Percentiles rank a stretch among this genome's conserved stretches.
These are phyloP conservation scores for Archilochus colubris DNA, from an alignment of 2,113 vertebrate species.

Conservation along the genomic window DNA sequence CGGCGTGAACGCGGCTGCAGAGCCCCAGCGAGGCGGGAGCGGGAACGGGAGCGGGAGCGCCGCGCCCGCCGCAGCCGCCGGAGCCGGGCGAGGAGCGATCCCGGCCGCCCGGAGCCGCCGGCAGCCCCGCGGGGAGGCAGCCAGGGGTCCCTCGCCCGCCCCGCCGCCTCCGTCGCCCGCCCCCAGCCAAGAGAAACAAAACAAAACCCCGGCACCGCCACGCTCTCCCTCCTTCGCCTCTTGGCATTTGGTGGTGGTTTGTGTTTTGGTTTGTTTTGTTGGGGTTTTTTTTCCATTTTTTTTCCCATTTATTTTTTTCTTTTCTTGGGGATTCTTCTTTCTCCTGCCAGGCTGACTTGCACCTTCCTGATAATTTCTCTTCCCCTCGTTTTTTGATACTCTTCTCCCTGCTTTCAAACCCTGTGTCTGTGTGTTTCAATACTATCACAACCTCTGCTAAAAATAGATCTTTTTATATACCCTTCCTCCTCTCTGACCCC, in stretches of 20 bases:
- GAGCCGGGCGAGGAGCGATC: neutral
- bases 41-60: neutral
- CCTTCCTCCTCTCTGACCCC: slow-evolving; percentile 73
- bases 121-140: neutral
- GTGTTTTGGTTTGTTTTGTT: too few species aligned
- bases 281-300: neutral
- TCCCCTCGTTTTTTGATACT: slow-evolving; percentile 46
- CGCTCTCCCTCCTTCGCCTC: slow-evolving; percentile 3
- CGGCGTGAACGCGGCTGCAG: neutral
- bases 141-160: neutral
- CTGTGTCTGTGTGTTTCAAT: slow-evolving; percentile 68
- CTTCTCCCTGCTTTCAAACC: slow-evolving; percentile 63
- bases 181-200: slow-evolving; percentile 33
- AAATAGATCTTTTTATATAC: slow-evolving; percentile 64
- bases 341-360: slow-evolving; percentile 51
- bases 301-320: neutral
- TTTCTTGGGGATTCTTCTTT: slow-evolving; percentile 34
- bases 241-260: neutral
- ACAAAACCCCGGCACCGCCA: neutral
- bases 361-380: slow-evolving; percentile 42
- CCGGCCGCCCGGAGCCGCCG: neutral
- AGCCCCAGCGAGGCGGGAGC: neutral
- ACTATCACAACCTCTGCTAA: slow-evolving; percentile 68
- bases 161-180: neutral
- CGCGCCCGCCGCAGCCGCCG: neutral